These are phyloP conservation scores for Dichetophora obliterata DNA, from an alignment of 2,888 invertebrate species.

Conservation along the genomic window DNA sequence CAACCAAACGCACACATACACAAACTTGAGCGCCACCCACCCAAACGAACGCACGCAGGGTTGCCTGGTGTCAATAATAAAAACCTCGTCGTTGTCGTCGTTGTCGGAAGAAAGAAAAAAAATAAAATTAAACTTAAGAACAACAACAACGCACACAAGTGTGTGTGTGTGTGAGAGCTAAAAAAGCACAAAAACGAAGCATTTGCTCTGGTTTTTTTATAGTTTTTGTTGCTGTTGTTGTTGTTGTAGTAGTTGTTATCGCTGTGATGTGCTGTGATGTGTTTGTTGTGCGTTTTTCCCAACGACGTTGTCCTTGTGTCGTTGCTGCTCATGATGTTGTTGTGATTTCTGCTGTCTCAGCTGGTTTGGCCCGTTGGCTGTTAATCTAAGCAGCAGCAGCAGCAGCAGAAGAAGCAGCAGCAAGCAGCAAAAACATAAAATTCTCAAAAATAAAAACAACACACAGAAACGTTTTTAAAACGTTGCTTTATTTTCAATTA, in stretches of 20 bases:
- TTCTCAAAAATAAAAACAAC: neutral
- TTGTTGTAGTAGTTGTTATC: neutral
- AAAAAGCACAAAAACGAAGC: neutral
- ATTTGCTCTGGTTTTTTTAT: neutral
- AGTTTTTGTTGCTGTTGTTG: neutral
- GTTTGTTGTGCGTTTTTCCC: neutral
- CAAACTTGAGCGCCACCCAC: constrained; percentile 10
- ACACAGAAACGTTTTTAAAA: neutral
- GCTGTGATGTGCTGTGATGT: neutral
- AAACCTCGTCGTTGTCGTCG: neutral
- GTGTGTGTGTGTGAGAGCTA: neutral
- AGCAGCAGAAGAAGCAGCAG: no score
- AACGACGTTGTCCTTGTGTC: constrained; percentile 5
- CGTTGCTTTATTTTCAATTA: neutral
- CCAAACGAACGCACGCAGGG: constrained; percentile 18
- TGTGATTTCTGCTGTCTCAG: constrained; percentile 6
- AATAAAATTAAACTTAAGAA: neutral
- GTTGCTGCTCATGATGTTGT: neutral
- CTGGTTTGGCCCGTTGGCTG: neutral
- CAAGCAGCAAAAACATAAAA: neutral
- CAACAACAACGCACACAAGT: neutral
- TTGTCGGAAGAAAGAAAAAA: neutral
- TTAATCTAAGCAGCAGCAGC: neutral
- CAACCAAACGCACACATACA: constrained; percentile 18
- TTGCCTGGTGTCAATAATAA: neutral